phyloP scores from a whole-genome alignment of 92 coral and sea anemone species.

The Paramuricea clavata region DNA sequence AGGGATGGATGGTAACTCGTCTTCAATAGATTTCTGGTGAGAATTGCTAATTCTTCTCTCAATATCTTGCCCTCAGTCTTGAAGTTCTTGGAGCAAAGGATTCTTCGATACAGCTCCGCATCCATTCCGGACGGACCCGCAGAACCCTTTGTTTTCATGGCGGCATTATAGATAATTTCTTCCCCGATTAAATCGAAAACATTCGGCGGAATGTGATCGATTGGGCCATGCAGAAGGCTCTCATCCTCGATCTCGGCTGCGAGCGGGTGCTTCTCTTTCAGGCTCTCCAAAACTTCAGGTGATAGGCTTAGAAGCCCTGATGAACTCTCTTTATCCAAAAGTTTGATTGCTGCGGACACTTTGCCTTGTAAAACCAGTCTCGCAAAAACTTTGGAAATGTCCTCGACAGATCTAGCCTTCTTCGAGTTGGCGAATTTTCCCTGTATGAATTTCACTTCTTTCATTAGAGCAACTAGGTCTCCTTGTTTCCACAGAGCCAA shows the following conservation, averaged over 20 bases:
- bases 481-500: slow-evolving; percentile 36
- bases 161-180: slow-evolving; percentile 30
- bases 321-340: slow-evolving; percentile 32
- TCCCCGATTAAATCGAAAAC: slow-evolving; percentile 40
- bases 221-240: slow-evolving; percentile 32
- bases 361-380: slow-evolving; percentile 43
- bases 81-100: slow-evolving; percentile 47
- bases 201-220: slow-evolving; percentile 37
- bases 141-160: slow-evolving; percentile 44
- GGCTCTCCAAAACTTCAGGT: slow-evolving; percentile 2
- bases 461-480: not conserved
- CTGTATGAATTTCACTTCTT: slow-evolving; percentile 29
- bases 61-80: slow-evolving; percentile 13
- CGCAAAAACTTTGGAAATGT: slow-evolving; percentile 49
- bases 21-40: slow-evolving; percentile 47
- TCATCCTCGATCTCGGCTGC: slow-evolving; percentile 47
- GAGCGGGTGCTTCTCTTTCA: slow-evolving; percentile 36
- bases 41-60: slow-evolving; percentile 36
- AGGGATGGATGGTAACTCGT: slow-evolving; percentile 48
- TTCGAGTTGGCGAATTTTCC: no score
- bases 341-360: slow-evolving; percentile 23
- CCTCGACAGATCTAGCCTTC: slow-evolving; percentile 45
- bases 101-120: slow-evolving; percentile 43
- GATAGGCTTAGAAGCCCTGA: no score
- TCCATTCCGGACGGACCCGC: no score